Conservation (phyloP, 2,888 invertebrate genomes). For the Ligdia adustata region DNA sequence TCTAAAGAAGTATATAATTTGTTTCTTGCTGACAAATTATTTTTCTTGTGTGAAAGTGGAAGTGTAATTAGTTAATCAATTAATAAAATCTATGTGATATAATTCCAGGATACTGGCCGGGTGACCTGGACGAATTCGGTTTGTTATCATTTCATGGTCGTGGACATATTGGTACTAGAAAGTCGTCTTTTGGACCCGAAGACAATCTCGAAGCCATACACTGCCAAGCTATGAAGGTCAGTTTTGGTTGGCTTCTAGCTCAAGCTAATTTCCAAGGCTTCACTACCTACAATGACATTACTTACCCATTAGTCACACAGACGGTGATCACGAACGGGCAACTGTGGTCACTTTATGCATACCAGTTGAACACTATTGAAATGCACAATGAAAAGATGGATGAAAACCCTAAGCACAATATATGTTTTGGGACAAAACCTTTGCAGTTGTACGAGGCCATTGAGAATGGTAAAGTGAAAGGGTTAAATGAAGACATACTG, state of each 20-base stretch:
- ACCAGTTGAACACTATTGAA: conserved; percentile 95
- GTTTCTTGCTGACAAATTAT: no score
- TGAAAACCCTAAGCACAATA: conserved; percentile 88
- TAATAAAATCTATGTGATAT: conserved; percentile 4
- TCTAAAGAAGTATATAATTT: no score
- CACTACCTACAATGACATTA: conserved; percentile 94
- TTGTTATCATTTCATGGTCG: conserved; percentile 89
- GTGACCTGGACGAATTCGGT: conserved; percentile 90
- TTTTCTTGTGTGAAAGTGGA: no score
- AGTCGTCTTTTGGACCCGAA: conserved; percentile 73
- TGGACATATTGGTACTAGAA: conserved; percentile 82
- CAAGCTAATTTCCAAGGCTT: conserved; percentile 95
- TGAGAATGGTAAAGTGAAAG: conserved; percentile 88
- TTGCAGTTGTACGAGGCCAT: conserved; percentile 89
- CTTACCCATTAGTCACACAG: conserved; percentile 96
- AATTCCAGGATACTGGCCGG: conserved; percentile 92
- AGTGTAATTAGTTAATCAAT: no score
- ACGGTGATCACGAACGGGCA: conserved; percentile 95
- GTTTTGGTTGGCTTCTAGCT: conserved; percentile 91
- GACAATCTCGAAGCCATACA: conserved; percentile 87
- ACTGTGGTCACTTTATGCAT: conserved; percentile 93
- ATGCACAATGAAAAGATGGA: conserved; percentile 86
- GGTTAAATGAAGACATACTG: conserved; percentile 92
- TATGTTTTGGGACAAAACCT: conserved; percentile 91
- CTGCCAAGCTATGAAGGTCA: conserved; percentile 89